phyloP scores from a whole-genome alignment of 2,888 invertebrate genomes.

The Caenorhabditis sp. region DNA sequence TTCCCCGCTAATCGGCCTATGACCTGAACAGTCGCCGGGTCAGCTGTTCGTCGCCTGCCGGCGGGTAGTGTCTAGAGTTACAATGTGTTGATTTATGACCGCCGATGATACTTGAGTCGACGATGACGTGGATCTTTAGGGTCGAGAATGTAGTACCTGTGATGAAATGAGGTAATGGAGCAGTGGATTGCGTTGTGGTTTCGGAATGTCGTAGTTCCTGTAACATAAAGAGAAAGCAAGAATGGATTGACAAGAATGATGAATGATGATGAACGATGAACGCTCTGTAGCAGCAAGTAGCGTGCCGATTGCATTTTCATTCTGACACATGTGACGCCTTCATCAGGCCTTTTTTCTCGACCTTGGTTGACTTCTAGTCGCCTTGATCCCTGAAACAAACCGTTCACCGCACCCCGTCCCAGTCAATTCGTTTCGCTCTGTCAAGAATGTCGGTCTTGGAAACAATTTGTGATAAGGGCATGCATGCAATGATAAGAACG shows the following conservation, averaged over 20 bases:
- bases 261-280: constrained; percentile 5
- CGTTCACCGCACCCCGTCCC: too few relatives aligned
- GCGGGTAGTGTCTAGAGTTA: constrained; percentile 59
- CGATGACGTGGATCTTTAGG: constrained; percentile 38
- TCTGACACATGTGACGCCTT: too few relatives aligned
- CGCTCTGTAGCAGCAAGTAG: neutral
- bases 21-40: constrained; percentile 13
- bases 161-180: constrained; percentile 10
- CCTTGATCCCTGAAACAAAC: too few relatives aligned
- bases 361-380: too few relatives aligned
- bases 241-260: constrained; percentile 35
- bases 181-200: too few relatives aligned
- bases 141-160: too few relatives aligned
- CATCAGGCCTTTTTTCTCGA: too few relatives aligned
- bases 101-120: constrained; percentile 44
- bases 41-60: constrained; percentile 37
- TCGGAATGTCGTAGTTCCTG: too few relatives aligned
- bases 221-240: constrained; percentile 40
- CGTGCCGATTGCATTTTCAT: constrained; percentile 9
- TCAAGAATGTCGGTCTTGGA: too few relatives aligned
- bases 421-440: too few relatives aligned
- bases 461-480: neutral
- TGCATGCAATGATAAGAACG: neutral
- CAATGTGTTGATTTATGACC: constrained; percentile 60
- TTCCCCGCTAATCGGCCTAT: too few relatives aligned